Base-by-base conservation (phyloP, 2,113 vertebrate species). In the Steatornis caripensis region DNA sequence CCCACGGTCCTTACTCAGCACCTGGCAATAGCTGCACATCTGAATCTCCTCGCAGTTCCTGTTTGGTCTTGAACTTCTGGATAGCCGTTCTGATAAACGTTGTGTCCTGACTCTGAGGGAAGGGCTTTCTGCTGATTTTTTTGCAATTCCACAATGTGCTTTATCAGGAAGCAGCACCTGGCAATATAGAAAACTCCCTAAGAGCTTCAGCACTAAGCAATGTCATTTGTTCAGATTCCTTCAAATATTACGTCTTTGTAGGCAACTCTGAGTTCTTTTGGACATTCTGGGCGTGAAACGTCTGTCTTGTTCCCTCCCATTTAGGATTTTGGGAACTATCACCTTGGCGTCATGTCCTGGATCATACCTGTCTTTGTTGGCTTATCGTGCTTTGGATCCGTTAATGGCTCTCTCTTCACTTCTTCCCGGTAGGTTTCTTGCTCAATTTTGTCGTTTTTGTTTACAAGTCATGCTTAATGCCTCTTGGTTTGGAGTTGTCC, bases 321-420 rank as follows among this genome's bases (percentile, higher is more conserved):
- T 49, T 34, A 99, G 99, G 99, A 99, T 90, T 99, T 99, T 80
- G 99, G 99, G 32, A 99, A 99, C 93, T 87, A 95, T 36, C 98
- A 99, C 98, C 97, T 99, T 55, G 99, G 99, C 0, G 97, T 99
- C 53, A 99, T 99, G 99, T 97, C 99, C 26, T 99, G 99, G 99
- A 99, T 99, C 97, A 99, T 99, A 89, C 99, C 99, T 0, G 99
- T 99, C 91, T 99, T 99, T 39, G 99, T 99, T 17, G 99, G 99
- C 17, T 97, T 99, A 39, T 99, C 99, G 3, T 99, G 99, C 96
- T 99, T 99, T 5, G 99, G 99, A 8, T 99, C 99, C 0, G 99
- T 99, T 79, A 99, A 99, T 5, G 99, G 99, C 13, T 99, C 99
- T 29, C 98, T 99, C 76, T 99, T 99, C 97, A 99, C 99, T 1